A percentile compares a stretch with the other conserved stretches of the same genome.
Evolutionary conservation across 2,888 invertebrate species (phyloP).

Genomic region (Ecliptopera silaceata): DNA sequence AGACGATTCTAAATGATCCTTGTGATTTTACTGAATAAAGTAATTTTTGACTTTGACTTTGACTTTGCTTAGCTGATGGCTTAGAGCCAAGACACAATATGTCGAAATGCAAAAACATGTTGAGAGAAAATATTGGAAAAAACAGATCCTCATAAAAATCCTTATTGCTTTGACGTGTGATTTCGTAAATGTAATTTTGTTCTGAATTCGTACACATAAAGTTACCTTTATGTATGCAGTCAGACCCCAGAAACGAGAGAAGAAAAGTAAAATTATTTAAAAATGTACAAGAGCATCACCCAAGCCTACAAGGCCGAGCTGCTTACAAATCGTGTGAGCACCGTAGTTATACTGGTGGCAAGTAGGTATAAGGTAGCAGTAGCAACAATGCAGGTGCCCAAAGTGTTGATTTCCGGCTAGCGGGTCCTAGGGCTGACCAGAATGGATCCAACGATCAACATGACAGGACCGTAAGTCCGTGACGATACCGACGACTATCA

Average conservation of each 20-base stretch:
- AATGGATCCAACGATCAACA: conserved; percentile 59
- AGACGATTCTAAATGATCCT: too few relatives aligned
- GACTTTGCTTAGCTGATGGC: conserved; percentile 19
- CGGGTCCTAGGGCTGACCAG: conserved; percentile 57
- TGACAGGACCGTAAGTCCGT: conserved; percentile 63
- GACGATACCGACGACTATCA: conserved; percentile 70
- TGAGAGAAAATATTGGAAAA: conserved; percentile 13
- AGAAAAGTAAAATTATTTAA: not conserved
- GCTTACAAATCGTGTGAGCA: too few relatives aligned
- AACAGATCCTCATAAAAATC: conserved; percentile 6
- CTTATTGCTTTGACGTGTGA: not conserved
- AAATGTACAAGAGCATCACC: not conserved
- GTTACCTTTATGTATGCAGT: not conserved
- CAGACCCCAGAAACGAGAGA: too few relatives aligned
- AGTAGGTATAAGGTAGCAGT: too few relatives aligned
- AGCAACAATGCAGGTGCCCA: conserved; percentile 48
- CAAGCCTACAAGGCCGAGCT: not conserved
- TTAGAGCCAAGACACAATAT: conserved; percentile 17
- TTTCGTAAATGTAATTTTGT: not conserved
- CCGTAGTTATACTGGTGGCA: conserved; percentile 10
- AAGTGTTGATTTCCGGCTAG: conserved; percentile 73
- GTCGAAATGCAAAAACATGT: conserved; percentile 24
- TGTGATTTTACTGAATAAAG: too few relatives aligned
- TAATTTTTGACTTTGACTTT: too few relatives aligned
- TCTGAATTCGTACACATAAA: not conserved